phyloP scores from a whole-genome alignment of 2,797 vertebrate species.

The Pipistrellus pipistrellus region DNA sequence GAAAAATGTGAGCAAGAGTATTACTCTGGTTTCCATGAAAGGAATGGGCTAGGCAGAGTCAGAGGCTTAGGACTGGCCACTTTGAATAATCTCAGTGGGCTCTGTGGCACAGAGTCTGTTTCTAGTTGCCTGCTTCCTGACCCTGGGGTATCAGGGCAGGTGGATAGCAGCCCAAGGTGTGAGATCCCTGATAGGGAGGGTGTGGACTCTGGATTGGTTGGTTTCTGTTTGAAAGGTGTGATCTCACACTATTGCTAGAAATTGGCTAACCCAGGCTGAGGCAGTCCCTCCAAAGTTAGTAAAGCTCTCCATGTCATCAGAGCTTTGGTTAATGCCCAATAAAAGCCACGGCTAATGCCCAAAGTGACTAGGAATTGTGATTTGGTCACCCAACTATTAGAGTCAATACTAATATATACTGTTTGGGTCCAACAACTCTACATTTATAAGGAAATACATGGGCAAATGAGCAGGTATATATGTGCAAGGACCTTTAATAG shows the following conservation, averaged over 20 bases:
- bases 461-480: background rate
- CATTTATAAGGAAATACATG: constrained; percentile 25
- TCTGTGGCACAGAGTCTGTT: background rate
- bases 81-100: background rate
- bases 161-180: background rate
- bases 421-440: background rate
- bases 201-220: background rate
- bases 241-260: background rate
- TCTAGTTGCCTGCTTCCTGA: background rate
- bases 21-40: background rate
- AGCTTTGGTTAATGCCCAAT: background rate
- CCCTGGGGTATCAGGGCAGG: background rate
- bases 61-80: background rate
- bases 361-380: background rate
- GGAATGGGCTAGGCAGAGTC: background rate
- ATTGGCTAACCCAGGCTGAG: background rate
- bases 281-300: background rate
- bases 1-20: background rate
- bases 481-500: background rate
- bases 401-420: background rate
- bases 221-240: background rate
- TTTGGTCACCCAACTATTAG: background rate
- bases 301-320: background rate
- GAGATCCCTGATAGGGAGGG: background rate
- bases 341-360: background rate